Base-by-base conservation (phyloP, 2,113 vertebrate genomes). In the Bettongia penicillata region DNA sequence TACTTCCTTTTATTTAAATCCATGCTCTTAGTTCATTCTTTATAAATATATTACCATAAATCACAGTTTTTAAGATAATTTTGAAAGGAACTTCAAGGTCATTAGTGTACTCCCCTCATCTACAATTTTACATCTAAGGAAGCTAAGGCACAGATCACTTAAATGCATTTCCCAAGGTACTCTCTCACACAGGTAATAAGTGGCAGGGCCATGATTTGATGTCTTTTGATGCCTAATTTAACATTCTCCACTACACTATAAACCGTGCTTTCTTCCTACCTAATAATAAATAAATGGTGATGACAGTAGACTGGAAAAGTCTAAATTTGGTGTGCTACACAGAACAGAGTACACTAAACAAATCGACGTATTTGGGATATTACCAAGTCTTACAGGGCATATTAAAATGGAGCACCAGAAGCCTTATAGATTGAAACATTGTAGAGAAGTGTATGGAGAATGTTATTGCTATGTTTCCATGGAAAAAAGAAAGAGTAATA, bases 1-100 rank as follows among this genome's bases (percentile, higher is more conserved):
- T 55, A 89, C 90, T 97, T 96, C 4, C 31, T 26, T 91, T 94
- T 49, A 1, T 96, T 53, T 28, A 4, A 68, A 51, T 92, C 77
- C 55, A 52, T 95, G 22, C 0, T 47, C 28, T 52, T n/a, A 50
- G 14, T 25, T 94, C 31, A 51, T 95, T 93, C 91, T 51, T 26
- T 94, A 24, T 91, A 84, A 84, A 84, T 43, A 84, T 7, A 22
- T 43, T 43, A 43, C n/a, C 68, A 84, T 84, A 43, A 84, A 43
- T 43, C 68, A 43, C n/a, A 84, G n/a, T 43, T 84, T 84, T 43
- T 22, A 11, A 7, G 7, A 37, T 37, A n/a, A 84, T 19, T 84
- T 84, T 22, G 37, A 84, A 84, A 14, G n/a, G 37, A 84, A 43
- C 6, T 43, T 43, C 22, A 37, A 84, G 10, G n/a, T 84, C 68